These are phyloP conservation scores for Tachystola acroxantha DNA, from an alignment of 2,888 invertebrate species.

Conservation along the genomic window DNA sequence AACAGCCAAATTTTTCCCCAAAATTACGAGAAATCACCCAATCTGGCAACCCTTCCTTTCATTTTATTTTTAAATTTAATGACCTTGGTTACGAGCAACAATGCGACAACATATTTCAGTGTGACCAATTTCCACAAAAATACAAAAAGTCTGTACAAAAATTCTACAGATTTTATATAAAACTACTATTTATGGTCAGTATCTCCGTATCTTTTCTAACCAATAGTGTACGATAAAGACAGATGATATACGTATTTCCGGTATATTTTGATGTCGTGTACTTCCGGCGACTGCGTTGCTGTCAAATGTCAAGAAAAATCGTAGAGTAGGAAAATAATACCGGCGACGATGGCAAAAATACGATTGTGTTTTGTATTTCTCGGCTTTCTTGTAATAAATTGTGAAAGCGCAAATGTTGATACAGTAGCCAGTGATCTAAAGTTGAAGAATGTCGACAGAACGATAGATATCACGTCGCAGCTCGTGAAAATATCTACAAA, in stretches of 20 bases:
- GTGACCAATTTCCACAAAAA: too few relatives aligned
- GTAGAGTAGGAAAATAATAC: constrained; percentile 30
- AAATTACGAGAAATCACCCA: too few relatives aligned
- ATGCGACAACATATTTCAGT: too few relatives aligned
- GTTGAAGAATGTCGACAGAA: constrained; percentile 89
- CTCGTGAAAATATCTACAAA: constrained; percentile 89
- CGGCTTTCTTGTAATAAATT: constrained; percentile 40
- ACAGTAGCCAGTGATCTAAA: constrained; percentile 78
- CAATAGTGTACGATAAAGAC: too few relatives aligned
- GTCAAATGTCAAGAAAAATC: background rate
- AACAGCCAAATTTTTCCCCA: too few relatives aligned
- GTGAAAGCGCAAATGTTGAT: constrained; percentile 54
- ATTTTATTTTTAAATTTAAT: too few relatives aligned
- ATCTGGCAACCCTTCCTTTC: too few relatives aligned
- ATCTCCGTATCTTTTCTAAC: too few relatives aligned
- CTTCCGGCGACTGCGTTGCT: background rate
- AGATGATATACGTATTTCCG: background rate
- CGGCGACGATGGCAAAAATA: constrained; percentile 64
- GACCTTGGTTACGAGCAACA: too few relatives aligned
- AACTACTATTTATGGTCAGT: too few relatives aligned
- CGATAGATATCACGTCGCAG: constrained; percentile 92
- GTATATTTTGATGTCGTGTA: background rate
- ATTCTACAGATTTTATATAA: too few relatives aligned
- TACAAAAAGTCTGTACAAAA: too few relatives aligned
- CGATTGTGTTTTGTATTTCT: constrained; percentile 50